phyloP scores from a whole-genome alignment of 2,113 vertebrate species.

The Odocoileus hemionus region DNA sequence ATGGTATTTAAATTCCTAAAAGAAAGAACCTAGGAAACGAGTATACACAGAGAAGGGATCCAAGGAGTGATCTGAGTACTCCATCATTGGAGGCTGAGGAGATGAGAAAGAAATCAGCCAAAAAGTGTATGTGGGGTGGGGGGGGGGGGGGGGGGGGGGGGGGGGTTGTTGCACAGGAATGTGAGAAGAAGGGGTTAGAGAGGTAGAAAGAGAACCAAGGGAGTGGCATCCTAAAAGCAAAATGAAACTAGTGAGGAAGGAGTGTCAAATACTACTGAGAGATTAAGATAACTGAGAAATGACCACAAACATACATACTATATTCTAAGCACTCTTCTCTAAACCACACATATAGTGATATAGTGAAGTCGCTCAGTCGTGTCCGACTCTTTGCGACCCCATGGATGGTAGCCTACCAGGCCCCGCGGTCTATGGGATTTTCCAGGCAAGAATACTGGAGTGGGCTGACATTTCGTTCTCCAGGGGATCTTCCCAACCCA shows the following conservation, averaged over 20 bases:
- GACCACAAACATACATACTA: not conserved
- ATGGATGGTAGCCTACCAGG: too few relatives aligned
- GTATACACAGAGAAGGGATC: not conserved
- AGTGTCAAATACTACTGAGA: not conserved
- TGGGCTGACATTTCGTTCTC: too few relatives aligned
- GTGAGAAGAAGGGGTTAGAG: not conserved
- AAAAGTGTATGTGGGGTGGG: not conserved
- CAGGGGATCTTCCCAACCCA: too few relatives aligned
- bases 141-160: rapidly evolving
- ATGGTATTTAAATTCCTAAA: conserved; percentile 8
- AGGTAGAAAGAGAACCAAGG: not conserved
- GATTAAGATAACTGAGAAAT: not conserved
- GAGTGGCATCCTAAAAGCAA: not conserved
- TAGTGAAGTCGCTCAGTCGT: too few relatives aligned
- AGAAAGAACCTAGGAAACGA: not conserved
- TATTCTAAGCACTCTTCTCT: conserved; percentile 1
- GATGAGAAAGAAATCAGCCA: not conserved
- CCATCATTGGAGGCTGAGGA: not conserved
- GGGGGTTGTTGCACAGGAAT: not conserved
- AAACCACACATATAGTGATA: not conserved
- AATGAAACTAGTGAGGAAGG: not conserved
- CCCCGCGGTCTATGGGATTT: too few relatives aligned
- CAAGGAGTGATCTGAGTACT: not conserved
- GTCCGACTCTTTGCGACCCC: too few relatives aligned
- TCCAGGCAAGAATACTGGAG: too few relatives aligned